Evolutionary conservation across 2,113 vertebrate species (phyloP), one percentile per base, ranked within the genome.

Genomic region (Campylorhamphus procurvoides): DNA sequence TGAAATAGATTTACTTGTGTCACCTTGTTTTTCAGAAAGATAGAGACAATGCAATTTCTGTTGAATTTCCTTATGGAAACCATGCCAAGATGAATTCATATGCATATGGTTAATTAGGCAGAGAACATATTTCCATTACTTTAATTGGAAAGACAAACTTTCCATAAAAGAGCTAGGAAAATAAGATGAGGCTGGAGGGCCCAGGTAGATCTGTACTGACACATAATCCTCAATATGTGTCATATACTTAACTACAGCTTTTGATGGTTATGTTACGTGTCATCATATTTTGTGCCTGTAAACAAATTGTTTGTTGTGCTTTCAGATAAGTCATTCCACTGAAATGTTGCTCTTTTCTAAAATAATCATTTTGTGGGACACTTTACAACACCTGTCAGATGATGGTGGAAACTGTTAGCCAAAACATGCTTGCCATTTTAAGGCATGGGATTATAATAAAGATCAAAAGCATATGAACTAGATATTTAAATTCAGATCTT

Each of bases 401-500:
- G 28, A 28, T 10, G 3, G 10, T 40, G 24, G 18, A 46, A 62
- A 62, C 7, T 16, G 2, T 55, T 62, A 44, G 7, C 8, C 13
- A 86, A 89, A 71, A 52, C 25, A 16, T 9, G 2, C 3, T 62
- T 75, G 4, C 3, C 2, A 18, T 64, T 75, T 59, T 22, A 71
- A 16, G 27, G 14, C 3, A 24, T 17, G 33, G 49, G 33, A 28
- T 1, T 22, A n/a, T 9, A 46, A 19, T 35, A 40, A 22, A 67
- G 12, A 10, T 39, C 23, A 56, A 56, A 67, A 56, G 0, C 1
- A 73, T 50, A 23, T 15, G 1, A n/a, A n/a, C 3, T 6, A 13
- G 5, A 5, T 52, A 31, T 78, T 56, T 73, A 14, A 87, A 44
- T 37, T 73, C 15, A 56, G 8, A 56, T 77, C 14, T 72, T 18